phyloP scores from a whole-genome alignment of 1,140 invertebrate genomes.

The Semibalanus balanoides region DNA sequence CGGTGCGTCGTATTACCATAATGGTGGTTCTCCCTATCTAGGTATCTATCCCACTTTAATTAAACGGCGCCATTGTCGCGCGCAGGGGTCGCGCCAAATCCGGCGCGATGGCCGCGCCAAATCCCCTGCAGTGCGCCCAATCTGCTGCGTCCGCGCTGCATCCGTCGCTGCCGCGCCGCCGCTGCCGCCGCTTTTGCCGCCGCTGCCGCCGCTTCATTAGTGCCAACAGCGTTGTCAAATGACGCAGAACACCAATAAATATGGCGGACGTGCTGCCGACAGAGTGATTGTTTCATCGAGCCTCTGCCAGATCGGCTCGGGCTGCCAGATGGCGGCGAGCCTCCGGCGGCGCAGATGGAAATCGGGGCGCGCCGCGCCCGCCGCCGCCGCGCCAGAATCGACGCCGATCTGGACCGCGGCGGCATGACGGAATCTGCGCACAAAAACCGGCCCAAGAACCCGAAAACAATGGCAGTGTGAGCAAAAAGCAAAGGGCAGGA shows the following conservation, averaged over 20 bases:
- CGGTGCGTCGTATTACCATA: neutral
- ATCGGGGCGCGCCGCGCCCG: too few species aligned
- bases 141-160: too few species aligned
- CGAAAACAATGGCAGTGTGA: neutral
- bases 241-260: conserved; percentile 2
- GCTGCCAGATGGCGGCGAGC: too few species aligned
- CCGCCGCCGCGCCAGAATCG: neutral
- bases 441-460: neutral
- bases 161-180: too few species aligned
- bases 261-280: neutral
- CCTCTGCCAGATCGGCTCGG: neutral
- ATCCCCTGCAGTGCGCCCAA: neutral
- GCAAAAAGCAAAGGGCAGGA: neutral
- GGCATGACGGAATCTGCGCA: neutral
- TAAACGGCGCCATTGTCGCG: neutral
- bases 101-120: neutral
- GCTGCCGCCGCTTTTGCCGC: too few species aligned
- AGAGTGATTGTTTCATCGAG: neutral
- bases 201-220: neutral
- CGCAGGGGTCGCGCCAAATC: neutral
- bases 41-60: conserved; percentile 2
- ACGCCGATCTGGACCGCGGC: neutral
- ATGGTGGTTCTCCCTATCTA: neutral
- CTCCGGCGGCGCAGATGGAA: neutral
- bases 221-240: neutral